Evolutionary conservation across 2,888 invertebrate genomes (phyloP), one percentile per base, ranked within the genome.

Genomic region (Lasioglossum leucozonium): DNA sequence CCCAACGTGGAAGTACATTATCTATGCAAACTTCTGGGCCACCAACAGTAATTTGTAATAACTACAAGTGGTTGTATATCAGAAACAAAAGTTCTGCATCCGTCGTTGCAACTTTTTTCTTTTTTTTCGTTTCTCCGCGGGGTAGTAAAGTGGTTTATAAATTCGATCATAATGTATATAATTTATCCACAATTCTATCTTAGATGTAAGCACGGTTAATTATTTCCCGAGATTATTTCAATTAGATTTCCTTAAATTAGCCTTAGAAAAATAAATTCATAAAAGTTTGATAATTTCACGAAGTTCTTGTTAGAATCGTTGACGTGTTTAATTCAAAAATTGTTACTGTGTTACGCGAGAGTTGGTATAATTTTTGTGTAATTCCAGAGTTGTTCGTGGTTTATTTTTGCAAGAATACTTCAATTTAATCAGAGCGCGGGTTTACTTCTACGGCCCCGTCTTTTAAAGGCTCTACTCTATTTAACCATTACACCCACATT

Each of bases 401-500:
- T 75, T 62, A n/a, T n/a, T 34, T 62, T 11, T 11, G 1, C 40
- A 11, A 4, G 42, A 42, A 62, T 74, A 42, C 13, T 62, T 22
- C 22, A 75, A 62, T 58, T 8, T 5, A 5, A 22, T 44, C 22
- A 5, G 13, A 8, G n/a, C 65, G 47, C 13, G n/a, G 5, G 44
- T 22, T n/a, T 22, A 5, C 6, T 72, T 44, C n/a, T 40, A 40
- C 44, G 44, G 65, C 72, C 76, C 34, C 22, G 65, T 74, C 79
- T 51, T 67, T 65, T 65, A 69, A 75, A 18, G 62, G 47, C 42
- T 86, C 34, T 79, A 47, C 40, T 72, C 80, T 78, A 65, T 78
- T 88, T 75, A 71, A 83, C 77, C 72, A 67, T 81, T 82, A 78
- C 87, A 58, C 79, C 82, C 86, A 86, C 88, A 88, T 85, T 82